Evolutionary conservation across 37 sponge, comb jelly and placozoan species (phyloP), one percentile per base, ranked within the genome.

Genomic region (Amphimedon queenslandica): DNA sequence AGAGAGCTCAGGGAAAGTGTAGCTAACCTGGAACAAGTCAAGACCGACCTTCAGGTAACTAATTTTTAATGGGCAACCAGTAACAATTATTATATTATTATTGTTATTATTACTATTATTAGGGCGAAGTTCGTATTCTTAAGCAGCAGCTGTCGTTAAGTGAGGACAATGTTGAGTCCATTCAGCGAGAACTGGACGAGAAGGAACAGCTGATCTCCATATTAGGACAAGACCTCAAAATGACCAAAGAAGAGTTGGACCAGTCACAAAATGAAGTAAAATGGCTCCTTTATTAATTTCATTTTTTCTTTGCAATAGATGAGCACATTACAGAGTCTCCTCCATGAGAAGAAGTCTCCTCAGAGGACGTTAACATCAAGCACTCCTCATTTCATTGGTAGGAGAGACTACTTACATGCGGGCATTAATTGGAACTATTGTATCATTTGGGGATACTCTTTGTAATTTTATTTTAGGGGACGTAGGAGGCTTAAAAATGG

Each of bases 131-230:
- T 11, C 51, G 39, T 2, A 34, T 57, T 10, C 57, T 80, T 16
- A 89, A 43, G 55, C 64, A 76, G 11, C 73, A 89, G 64, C 57
- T 84, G 2, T 42, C 71, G 18, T 35, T 63, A 0, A 77, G 67
- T 0, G 69, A 55, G 25, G 65, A 84, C 0, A 36, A 66, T 21
- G 66, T 43, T 23, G 85, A 80, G 47, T 60, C 66, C 38, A 74
- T 69, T 57, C 57, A 76, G 47, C 28, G 63, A 39, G 81, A 76
- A n/a, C 6, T 80, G 4, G 57, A 63, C 3, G 85, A 84, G 24
- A 84, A 72, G 55, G 55, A 16, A 4, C 56, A 77, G 16, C 80
- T 82, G 66, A 55, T 84, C n/a, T 69, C 80, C 6, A 57, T 84
- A 37, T 69, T 89, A 6, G 37, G 71, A 36, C 63, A 71, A 66